These are phyloP conservation scores for Chloroclystis v-ata DNA, from an alignment of 2,888 invertebrate species.

Conservation along the genomic window DNA sequence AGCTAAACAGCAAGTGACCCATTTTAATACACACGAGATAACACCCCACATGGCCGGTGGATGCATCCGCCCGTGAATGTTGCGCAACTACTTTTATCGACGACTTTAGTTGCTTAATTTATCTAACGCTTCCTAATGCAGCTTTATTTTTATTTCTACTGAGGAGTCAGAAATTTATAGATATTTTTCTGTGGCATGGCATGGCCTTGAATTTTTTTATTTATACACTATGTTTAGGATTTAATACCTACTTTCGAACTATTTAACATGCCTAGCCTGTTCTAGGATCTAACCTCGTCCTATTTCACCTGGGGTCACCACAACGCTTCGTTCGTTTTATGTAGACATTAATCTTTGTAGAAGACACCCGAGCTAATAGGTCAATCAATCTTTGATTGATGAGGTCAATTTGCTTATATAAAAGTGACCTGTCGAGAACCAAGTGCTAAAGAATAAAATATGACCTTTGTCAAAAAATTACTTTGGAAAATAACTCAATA, in stretches of 20 bases:
- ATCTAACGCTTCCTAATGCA: too few species aligned
- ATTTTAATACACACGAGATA: constrained; percentile 16
- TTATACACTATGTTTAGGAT: too few species aligned
- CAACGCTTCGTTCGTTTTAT: constrained; percentile 13
- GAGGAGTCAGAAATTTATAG: too few species aligned
- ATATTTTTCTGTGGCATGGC: too few species aligned
- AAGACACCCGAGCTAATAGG: constrained; percentile 18
- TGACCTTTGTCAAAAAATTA: neutral
- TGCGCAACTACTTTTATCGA: neutral
- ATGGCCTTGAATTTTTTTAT: too few species aligned
- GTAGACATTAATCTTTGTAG: constrained; percentile 16
- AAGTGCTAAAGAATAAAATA: neutral
- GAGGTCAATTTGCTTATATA: constrained; percentile 28
- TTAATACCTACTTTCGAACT: too few species aligned
- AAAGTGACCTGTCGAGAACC: neutral
- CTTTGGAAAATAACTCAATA: too few species aligned
- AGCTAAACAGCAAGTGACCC: constrained; percentile 11
- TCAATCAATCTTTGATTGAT: constrained; percentile 37
- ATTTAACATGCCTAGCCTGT: too few species aligned
- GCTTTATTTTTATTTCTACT: too few species aligned
- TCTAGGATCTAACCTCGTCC: too few species aligned
- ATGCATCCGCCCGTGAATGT: constrained; percentile 3
- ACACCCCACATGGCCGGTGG: constrained; percentile 16
- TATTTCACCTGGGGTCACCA: neutral
- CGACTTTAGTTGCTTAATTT: too few species aligned